Evolutionary conservation across 2,797 vertebrate species (phyloP).

Genomic region (Gorsachius magnificus): DNA sequence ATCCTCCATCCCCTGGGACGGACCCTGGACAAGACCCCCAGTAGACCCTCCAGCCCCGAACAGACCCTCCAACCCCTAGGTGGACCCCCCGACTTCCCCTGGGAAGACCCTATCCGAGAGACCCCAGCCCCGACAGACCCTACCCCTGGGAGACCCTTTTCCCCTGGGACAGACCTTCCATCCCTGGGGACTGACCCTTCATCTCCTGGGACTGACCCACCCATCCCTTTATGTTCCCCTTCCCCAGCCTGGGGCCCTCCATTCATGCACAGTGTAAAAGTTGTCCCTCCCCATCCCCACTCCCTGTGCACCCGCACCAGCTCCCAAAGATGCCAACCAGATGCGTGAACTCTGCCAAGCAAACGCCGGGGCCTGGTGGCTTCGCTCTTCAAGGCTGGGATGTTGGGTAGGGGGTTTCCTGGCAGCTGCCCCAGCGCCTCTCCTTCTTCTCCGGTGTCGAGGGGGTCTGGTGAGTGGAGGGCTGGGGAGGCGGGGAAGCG

Average conservation of each 20-base stretch:
- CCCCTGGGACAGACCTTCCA: too few relatives aligned
- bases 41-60: too few relatives aligned
- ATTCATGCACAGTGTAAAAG: accelerated
- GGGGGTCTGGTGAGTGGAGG: background rate
- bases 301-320: accelerated
- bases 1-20: too few relatives aligned
- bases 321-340: background rate
- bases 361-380: accelerated
- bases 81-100: too few relatives aligned
- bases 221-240: accelerated
- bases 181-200: too few relatives aligned
- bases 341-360: accelerated
- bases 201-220: background rate
- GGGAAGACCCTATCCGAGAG: too few relatives aligned
- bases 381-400: background rate
- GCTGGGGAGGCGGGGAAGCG: background rate
- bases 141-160: too few relatives aligned
- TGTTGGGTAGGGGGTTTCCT: accelerated
- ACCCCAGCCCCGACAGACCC: too few relatives aligned
- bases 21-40: too few relatives aligned
- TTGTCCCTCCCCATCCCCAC: background rate
- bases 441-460: background rate
- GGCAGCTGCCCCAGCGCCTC: background rate
- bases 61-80: too few relatives aligned
- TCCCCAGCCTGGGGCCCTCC: background rate